phyloP scores from a whole-genome alignment of 1,140 invertebrate species.

The Drosophila eugracilis region DNA sequence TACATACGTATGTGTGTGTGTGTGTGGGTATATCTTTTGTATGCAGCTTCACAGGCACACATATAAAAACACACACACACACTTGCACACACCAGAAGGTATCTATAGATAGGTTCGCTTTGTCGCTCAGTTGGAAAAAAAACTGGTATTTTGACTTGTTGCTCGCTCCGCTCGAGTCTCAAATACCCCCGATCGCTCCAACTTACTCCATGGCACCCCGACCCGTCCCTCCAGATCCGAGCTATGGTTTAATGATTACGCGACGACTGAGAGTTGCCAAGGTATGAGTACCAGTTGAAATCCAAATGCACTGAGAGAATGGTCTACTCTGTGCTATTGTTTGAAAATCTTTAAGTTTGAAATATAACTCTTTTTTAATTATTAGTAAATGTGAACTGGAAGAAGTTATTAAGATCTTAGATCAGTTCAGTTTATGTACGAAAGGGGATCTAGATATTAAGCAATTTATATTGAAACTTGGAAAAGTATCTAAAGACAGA shows the following conservation, averaged over 20 bases:
- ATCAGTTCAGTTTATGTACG: too few species aligned
- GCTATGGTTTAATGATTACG: constrained; percentile 38
- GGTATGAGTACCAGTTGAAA: constrained; percentile 6
- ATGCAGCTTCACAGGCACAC: constrained; percentile 30
- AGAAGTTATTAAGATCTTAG: too few species aligned
- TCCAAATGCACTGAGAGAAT: constrained; percentile 1
- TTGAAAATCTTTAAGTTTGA: too few species aligned
- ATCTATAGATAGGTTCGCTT: constrained; percentile 31
- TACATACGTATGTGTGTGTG: not conserved
- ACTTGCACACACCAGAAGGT: not conserved
- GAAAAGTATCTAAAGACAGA: too few species aligned
- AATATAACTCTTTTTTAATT: too few species aligned
- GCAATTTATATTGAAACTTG: too few species aligned
- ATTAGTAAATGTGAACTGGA: too few species aligned
- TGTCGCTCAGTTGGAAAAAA: constrained; percentile 16
- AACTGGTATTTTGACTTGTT: constrained; percentile 21
- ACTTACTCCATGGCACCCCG: not conserved
- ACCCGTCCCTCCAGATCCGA: constrained; percentile 1
- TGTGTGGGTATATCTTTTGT: constrained; percentile 2
- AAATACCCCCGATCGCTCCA: not conserved
- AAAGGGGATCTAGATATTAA: too few species aligned
- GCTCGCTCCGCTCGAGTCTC: constrained; percentile 5
- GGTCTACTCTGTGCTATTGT: too few species aligned
- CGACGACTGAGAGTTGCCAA: constrained; percentile 20
- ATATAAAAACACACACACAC: not conserved